These are phyloP conservation scores for Arothron firmamentum DNA, from an alignment of 2,113 vertebrate genomes.

Conservation along the genomic window DNA sequence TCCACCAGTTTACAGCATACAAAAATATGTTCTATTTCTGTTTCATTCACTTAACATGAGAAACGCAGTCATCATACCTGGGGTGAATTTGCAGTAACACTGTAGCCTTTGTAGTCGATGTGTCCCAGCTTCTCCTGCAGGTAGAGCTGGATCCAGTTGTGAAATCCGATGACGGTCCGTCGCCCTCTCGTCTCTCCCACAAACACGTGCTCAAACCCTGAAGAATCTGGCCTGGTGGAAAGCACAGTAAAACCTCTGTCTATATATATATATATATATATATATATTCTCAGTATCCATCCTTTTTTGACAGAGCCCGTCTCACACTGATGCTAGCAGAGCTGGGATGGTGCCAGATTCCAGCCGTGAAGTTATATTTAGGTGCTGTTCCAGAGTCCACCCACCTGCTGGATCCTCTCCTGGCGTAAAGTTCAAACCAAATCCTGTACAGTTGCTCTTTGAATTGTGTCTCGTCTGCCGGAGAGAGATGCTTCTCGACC, in stretches of 20 bases:
- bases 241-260: not conserved
- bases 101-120: conserved; percentile 80
- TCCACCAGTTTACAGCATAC: no score
- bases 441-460: conserved; percentile 78
- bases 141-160: conserved; percentile 83
- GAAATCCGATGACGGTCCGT: conserved; percentile 77
- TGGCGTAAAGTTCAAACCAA: conserved; percentile 80
- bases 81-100: conserved; percentile 64
- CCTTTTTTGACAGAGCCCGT: no score
- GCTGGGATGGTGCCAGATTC: conserved; percentile 21
- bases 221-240: conserved; percentile 75
- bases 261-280: no score
- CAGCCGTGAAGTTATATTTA: not conserved
- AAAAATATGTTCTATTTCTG: no score
- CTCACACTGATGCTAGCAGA: not conserved
- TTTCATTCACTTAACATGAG: not conserved
- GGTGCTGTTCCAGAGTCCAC: conserved; percentile 29
- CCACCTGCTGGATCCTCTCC: conserved; percentile 76
- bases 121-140: conserved; percentile 80
- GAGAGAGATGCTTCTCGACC: conserved; percentile 72
- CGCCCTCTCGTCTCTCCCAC: conserved; percentile 78
- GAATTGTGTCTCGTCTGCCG: conserved; percentile 61
- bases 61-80: conserved; percentile 47
- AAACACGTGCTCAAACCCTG: conserved; percentile 81
- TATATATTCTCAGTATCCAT: no score